Conservation (phyloP, 2,113 vertebrate species). For the Probosciger aterrimus region DNA sequence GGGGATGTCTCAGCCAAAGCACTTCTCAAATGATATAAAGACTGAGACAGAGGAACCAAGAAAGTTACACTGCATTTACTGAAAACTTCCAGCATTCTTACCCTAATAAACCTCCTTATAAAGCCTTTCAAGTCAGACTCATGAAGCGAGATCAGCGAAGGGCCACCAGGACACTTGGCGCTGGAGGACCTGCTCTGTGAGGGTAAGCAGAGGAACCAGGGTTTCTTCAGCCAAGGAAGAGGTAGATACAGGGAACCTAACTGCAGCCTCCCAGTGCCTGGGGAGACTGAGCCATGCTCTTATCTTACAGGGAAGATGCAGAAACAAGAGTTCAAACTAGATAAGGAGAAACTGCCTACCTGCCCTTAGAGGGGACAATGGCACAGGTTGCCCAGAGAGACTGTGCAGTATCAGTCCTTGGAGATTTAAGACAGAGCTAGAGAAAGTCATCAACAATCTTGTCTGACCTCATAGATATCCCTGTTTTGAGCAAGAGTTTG, state of each 20-base stretch:
- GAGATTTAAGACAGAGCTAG: neutral
- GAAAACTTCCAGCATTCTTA: neutral
- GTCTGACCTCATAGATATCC: neutral
- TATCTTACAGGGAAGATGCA: neutral
- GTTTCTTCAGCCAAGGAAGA: neutral
- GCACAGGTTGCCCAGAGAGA: neutral
- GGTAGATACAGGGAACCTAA: neutral
- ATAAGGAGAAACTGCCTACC: neutral
- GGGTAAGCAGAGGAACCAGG: neutral
- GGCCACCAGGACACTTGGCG: neutral
- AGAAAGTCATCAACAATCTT: neutral
- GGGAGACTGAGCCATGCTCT: neutral
- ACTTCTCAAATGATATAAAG: neutral
- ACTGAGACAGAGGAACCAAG: neutral
- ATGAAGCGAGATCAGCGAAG: neutral
- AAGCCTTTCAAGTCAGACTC: neutral
- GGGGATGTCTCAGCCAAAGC: neutral
- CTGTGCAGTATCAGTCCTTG: neutral
- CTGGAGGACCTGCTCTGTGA: neutral
- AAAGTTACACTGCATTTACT: neutral
- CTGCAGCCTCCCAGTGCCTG: rapidly evolving
- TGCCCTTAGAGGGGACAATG: neutral
- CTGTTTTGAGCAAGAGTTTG: neutral
- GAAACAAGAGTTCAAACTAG: neutral
- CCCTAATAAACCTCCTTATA: neutral